A percentile compares a stretch with the other conserved stretches of the same genome.
Evolutionary conservation across 2,113 vertebrate species (phyloP).

Genomic region (Hydropotes inermis): DNA sequence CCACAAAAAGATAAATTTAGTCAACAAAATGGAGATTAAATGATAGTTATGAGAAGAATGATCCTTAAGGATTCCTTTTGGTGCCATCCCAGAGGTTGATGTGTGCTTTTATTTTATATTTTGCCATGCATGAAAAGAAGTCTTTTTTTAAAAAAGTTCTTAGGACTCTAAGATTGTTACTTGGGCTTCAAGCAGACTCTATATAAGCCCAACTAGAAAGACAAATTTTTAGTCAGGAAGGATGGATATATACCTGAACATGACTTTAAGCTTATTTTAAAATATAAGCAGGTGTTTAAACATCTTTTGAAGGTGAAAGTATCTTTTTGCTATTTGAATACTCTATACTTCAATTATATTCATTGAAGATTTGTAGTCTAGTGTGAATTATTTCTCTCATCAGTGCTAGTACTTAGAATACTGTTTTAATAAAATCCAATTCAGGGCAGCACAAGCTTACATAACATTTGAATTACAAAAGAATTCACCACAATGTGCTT

Average conservation of each 20-base stretch:
- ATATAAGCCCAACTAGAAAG: background rate
- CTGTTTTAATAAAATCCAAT: constrained; percentile 42
- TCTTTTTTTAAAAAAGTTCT: fast-evolving
- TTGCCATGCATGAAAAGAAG: background rate
- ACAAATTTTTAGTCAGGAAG: background rate
- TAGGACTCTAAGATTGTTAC: background rate
- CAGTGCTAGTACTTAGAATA: background rate
- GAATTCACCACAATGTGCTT: background rate
- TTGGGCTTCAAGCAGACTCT: background rate
- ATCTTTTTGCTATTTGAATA: constrained; percentile 17
- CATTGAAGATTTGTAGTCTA: background rate
- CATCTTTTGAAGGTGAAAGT: background rate
- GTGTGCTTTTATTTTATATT: background rate
- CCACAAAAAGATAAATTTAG: constrained; percentile 54
- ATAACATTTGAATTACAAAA: constrained; percentile 29
- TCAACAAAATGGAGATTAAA: constrained; percentile 31
- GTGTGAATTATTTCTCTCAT: background rate
- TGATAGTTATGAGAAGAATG: constrained; percentile 36
- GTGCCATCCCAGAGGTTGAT: background rate
- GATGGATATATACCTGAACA: background rate
- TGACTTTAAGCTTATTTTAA: background rate
- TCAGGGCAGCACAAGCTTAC: background rate
- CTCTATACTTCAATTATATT: background rate
- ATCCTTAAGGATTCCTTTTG: constrained; percentile 13
- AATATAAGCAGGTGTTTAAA: background rate